Conservation (phyloP, 2,797 vertebrate genomes). For the Eospalax fontanierii region DNA sequence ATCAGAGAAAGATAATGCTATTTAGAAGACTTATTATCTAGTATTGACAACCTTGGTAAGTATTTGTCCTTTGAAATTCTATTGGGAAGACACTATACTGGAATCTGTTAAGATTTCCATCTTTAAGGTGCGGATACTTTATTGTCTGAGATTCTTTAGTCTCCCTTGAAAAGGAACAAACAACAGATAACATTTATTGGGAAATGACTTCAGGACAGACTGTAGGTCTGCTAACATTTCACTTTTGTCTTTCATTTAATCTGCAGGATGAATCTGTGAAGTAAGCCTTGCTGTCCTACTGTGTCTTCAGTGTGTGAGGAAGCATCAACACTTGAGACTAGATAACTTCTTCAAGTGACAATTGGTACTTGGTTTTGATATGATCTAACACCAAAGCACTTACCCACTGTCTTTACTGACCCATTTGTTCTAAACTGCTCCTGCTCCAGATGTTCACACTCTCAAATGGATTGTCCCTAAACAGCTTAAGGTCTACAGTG, state of each 20-base stretch:
- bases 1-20: background rate
- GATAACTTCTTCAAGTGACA: background rate
- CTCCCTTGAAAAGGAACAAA: constrained; percentile 33
- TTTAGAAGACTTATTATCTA: constrained; percentile 64
- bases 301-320: background rate
- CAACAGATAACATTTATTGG: constrained; percentile 21
- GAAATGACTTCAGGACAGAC: background rate
- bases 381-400: background rate
- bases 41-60: constrained; percentile 50
- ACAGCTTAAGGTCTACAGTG: constrained; percentile 52
- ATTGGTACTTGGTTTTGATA: background rate
- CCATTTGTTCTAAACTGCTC: constrained; percentile 24
- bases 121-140: background rate
- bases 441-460: constrained; percentile 59
- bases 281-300: background rate
- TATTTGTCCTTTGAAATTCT: constrained; percentile 62
- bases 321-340: background rate
- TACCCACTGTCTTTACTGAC: background rate
- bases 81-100: background rate
- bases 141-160: constrained; percentile 4
- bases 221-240: background rate
- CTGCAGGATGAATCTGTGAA: background rate
- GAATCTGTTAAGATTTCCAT: constrained; percentile 28
- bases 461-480: constrained; percentile 71
- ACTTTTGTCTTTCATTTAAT: constrained; percentile 44